These are phyloP conservation scores for Tachysurus fulvidraco DNA, from an alignment of 2,113 vertebrate species.

Conservation along the genomic window DNA sequence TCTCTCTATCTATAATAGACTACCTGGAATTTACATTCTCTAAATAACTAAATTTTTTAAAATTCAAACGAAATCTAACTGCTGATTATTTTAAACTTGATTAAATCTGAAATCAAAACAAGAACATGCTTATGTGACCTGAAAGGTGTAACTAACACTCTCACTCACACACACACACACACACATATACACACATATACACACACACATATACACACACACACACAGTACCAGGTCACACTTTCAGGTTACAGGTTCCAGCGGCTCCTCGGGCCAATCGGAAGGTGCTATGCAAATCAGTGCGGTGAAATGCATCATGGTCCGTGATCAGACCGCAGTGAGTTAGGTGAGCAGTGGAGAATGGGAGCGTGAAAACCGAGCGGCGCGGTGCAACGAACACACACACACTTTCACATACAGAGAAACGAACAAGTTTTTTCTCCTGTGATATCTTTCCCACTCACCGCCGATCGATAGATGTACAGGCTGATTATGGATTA, in stretches of 20 bases:
- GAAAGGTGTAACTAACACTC: background rate
- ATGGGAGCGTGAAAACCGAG: slow-evolving; percentile 51
- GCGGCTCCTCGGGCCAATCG: background rate
- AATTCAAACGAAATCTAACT: too few relatives aligned
- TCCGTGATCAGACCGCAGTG: slow-evolving; percentile 49
- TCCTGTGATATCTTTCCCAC: background rate
- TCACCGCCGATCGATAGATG: slow-evolving; percentile 47
- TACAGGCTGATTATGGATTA: slow-evolving; percentile 58
- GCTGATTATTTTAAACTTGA: too few relatives aligned
- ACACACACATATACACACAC: slow-evolving; percentile 18
- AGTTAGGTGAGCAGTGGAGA: slow-evolving; percentile 53
- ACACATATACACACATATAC: too few relatives aligned
- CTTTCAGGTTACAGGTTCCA: background rate
- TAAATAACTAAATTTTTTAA: background rate
- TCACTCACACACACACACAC: too few relatives aligned
- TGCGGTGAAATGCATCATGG: slow-evolving; percentile 55
- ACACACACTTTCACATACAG: background rate
- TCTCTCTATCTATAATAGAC: background rate
- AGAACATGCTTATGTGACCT: background rate
- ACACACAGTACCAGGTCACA: background rate
- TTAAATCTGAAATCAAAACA: background rate
- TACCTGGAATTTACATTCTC: background rate
- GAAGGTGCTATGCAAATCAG: slow-evolving; percentile 47
- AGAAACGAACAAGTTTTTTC: slow-evolving; percentile 23
- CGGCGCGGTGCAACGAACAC: slow-evolving; percentile 29